Percentiles rank a stretch among this genome's conserved stretches.
Evolutionary conservation across 1,140 invertebrate species (phyloP).

Genomic region (Caerostris extrusa): DNA sequence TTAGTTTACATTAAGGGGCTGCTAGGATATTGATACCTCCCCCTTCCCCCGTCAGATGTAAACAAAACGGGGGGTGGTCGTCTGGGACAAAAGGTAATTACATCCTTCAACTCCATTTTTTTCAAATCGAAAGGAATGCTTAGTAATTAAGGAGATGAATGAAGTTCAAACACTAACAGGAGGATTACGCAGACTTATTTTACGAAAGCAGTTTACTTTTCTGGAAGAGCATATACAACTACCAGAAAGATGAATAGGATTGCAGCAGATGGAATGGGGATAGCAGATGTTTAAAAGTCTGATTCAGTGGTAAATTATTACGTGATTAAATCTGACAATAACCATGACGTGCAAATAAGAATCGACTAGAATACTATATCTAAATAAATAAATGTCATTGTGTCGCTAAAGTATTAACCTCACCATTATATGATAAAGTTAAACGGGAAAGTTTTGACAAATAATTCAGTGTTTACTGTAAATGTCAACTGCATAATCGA

Average conservation of each 20-base stretch:
- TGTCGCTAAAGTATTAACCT: no score
- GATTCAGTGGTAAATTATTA: no score
- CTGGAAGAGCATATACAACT: neutral
- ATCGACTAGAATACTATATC: no score
- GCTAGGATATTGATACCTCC: neutral
- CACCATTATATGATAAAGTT: no score
- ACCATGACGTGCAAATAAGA: no score
- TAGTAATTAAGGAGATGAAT: slow-evolving; percentile 11
- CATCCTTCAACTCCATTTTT: neutral
- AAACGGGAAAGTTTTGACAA: no score
- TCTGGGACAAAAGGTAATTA: slow-evolving; percentile 25
- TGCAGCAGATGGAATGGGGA: no score
- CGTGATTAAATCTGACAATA: no score
- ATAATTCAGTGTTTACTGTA: no score
- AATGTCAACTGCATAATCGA: no score
- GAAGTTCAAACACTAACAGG: neutral
- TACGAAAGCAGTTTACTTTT: neutral
- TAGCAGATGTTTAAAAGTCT: neutral
- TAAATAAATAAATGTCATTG: no score
- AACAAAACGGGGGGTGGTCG: neutral
- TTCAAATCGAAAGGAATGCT: neutral
- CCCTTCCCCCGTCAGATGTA: neutral
- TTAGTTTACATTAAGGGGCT: slow-evolving; percentile 10
- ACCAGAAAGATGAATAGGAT: no score
- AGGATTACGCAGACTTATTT: neutral